Evolutionary conservation across 2,888 invertebrate genomes (phyloP).

Genomic region (Fragum whitleyi): DNA sequence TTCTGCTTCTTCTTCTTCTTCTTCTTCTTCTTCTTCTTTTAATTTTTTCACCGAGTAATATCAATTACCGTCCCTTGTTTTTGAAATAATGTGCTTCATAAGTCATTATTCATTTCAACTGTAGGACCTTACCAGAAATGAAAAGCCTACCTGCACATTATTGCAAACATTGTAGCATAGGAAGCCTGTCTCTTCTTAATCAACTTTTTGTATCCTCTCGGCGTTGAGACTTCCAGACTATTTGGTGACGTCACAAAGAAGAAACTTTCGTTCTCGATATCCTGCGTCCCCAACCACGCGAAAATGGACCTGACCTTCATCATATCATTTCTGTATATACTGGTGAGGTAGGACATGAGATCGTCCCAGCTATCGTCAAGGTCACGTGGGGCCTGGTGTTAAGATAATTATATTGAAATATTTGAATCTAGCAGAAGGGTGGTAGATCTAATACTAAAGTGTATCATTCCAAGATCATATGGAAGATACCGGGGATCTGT

Average conservation of each 20-base stretch:
- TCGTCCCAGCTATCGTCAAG: slow-evolving; percentile 59
- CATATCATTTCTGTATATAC: slow-evolving; percentile 59
- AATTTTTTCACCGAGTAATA: too few species aligned
- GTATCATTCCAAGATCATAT: too few species aligned
- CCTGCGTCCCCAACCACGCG: slow-evolving; percentile 59
- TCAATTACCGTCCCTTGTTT: too few species aligned
- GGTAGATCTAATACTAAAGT: too few species aligned
- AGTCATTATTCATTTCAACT: too few species aligned
- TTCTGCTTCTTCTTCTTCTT: too few species aligned
- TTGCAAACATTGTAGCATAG: slow-evolving; percentile 64
- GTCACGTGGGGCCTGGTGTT: slow-evolving; percentile 50
- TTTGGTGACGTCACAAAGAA: slow-evolving; percentile 41
- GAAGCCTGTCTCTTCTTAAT: slow-evolving; percentile 60
- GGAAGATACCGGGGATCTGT: too few species aligned
- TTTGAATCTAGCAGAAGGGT: too few species aligned
- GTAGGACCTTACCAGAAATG: too few species aligned
- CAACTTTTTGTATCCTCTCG: slow-evolving; percentile 62
- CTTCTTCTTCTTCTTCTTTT: too few species aligned
- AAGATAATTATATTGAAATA: too few species aligned
- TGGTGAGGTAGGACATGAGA: slow-evolving; percentile 51
- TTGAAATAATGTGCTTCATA: too few species aligned
- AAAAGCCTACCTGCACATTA: slow-evolving; percentile 64
- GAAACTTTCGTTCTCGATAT: slow-evolving; percentile 56
- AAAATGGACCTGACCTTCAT: slow-evolving; percentile 64
- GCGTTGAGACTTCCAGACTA: slow-evolving; percentile 52